Evolutionary conservation across 1,140 invertebrate genomes (phyloP).

Genomic region (Muscidifurax raptorellus): DNA sequence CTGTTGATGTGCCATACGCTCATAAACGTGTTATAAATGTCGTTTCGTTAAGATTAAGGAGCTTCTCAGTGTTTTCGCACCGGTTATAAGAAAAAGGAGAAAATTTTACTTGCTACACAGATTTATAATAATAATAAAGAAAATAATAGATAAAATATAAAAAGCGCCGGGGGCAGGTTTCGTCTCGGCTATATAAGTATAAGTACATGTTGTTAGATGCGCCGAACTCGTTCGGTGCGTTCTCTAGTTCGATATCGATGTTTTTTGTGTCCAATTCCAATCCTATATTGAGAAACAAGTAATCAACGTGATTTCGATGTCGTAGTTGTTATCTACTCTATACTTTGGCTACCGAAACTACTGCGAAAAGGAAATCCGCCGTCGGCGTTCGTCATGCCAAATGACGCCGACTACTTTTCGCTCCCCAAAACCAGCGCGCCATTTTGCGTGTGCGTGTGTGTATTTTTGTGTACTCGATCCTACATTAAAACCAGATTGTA

Average conservation of each 20-base stretch:
- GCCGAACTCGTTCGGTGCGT: constrained; percentile 7
- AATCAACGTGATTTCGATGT: constrained; percentile 53
- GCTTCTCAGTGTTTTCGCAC: not conserved
- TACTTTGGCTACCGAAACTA: not conserved
- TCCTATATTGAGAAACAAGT: constrained; percentile 10
- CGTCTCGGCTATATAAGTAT: constrained; percentile 43
- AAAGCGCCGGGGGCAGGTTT: not conserved
- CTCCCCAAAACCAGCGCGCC: not conserved
- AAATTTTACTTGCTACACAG: not conserved
- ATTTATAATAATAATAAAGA: constrained; percentile 32
- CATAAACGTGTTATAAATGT: not conserved
- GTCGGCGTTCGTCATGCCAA: not conserved
- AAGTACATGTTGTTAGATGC: constrained; percentile 40
- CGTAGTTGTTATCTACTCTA: constrained; percentile 47
- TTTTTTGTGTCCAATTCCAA: constrained; percentile 51
- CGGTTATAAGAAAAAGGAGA: not conserved
- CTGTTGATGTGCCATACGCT: not conserved
- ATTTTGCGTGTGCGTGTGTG: constrained; percentile 9
- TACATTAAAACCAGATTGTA: not conserved
- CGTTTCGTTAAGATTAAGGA: not conserved
- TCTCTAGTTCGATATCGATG: constrained; percentile 61
- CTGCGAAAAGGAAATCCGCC: not conserved
- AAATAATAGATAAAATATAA: constrained; percentile 8
- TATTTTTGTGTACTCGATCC: not conserved
- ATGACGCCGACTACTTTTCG: not conserved